Base-by-base conservation (phyloP, 2,888 invertebrate genomes). In the Allophyes oxyacanthae region DNA sequence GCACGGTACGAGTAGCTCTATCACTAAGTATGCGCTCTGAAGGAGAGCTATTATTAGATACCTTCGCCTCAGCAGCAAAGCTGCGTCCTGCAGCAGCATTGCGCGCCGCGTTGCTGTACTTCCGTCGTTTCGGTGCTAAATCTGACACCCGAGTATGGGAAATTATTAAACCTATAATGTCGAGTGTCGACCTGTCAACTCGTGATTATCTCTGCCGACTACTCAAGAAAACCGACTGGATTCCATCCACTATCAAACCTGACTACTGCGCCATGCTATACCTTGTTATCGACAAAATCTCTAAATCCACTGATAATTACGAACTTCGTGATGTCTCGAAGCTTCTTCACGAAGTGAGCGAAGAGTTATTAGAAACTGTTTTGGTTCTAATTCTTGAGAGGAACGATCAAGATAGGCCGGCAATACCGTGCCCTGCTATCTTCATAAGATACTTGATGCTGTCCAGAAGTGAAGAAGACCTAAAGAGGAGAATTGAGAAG, bases 401-500 rank as follows among this genome's bases (percentile, higher is more conserved):
- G 0, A 13, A 26, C n/a, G 11, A 50, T 2, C 34, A 50, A 1
- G 53, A 74, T 6, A 8, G 65, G 7, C 8, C 46, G 0, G 52
- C 63, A 8, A 51, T 61, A 32, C 34, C 83, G 28, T 78, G 74
- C 53, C 56, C 83, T 6, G 72, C 81, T 32, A 67, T 90, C 34
- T 70, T 84, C 10, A 78, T 81, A 0, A 87, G 85, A 64, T 85
- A 80, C 53, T 69, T 90, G 15, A 63, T 88, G 30, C 50, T 86
- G 1, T 75, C 82, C 38, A 77, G 78, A 67, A 77, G 62, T 36
- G 78, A 82, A 52, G 64, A 76, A 5, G 67, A 71, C 30, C 80
- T 80, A 48, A 72, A 71, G 13, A 62, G 49, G 7, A 78, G 80
- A 55, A 69, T 83, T 10, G 52, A 78, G 20, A 77, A 58, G 0